Evolutionary conservation across 2,797 vertebrate genomes (phyloP).

Genomic region (Loris lydekkerianus): DNA sequence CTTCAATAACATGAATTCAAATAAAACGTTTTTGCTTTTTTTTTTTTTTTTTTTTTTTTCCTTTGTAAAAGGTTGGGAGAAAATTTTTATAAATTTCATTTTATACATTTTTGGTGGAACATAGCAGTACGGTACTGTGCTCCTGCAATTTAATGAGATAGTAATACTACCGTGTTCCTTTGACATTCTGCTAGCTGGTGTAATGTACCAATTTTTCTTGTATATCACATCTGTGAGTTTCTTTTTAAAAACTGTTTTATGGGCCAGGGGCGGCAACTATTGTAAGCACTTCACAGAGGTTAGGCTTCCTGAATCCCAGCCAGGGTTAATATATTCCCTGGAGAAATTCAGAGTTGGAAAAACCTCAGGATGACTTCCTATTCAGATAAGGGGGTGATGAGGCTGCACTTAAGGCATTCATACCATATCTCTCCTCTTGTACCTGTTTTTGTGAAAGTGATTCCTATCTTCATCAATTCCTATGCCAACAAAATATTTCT

Average conservation of each 20-base stretch:
- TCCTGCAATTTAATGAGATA: background rate
- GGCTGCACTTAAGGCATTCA: background rate
- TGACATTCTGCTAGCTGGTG: background rate
- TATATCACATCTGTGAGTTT: constrained; percentile 24
- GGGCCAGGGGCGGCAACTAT: background rate
- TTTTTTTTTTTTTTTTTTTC: background rate
- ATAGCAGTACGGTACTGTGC: background rate
- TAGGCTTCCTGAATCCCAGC: background rate
- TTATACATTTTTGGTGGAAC: background rate
- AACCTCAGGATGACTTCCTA: background rate
- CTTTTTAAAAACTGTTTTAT: background rate
- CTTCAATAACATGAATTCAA: background rate
- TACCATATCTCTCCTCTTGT: background rate
- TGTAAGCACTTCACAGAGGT: background rate
- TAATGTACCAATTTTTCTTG: background rate
- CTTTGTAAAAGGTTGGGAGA: background rate
- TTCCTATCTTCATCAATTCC: background rate
- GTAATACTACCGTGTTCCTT: background rate
- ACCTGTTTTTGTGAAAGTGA: background rate
- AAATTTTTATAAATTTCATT: background rate
- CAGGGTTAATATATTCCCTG: background rate
- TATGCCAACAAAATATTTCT: background rate
- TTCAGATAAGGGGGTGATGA: background rate
- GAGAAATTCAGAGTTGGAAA: background rate
- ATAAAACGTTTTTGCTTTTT: background rate